Percentiles rank a stretch among this genome's conserved stretches.
These are phyloP conservation scores for Neopipo cinnamomea DNA, from an alignment of 2,113 vertebrate genomes.

Conservation along the genomic window DNA sequence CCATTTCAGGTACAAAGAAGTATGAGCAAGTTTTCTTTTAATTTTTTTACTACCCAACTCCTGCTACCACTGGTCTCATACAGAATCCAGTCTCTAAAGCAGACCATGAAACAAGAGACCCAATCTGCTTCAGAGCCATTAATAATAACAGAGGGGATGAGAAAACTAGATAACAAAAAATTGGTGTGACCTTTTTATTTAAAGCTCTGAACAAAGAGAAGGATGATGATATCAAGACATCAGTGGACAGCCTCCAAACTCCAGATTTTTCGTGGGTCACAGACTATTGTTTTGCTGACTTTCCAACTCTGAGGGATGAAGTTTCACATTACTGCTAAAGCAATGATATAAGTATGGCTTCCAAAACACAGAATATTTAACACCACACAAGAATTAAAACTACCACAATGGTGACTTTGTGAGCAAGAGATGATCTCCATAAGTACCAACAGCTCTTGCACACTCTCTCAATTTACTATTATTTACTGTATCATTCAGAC, in stretches of 20 bases:
- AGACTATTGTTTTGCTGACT: neutral
- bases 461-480: neutral
- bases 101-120: neutral
- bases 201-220: conserved; percentile 23
- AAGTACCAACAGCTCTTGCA: neutral
- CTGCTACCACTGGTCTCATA: neutral
- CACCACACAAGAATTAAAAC: neutral
- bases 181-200: neutral
- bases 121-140: neutral
- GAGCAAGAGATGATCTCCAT: neutral
- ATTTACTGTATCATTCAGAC: neutral
- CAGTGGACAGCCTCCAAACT: neutral
- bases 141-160: neutral
- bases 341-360: neutral
- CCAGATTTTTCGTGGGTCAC: neutral
- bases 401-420: neutral
- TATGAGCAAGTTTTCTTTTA: neutral
- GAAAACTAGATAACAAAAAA: neutral
- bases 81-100: neutral
- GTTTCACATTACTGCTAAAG: neutral
- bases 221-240: neutral
- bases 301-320: neutral
- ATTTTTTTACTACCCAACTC: neutral
- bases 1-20: neutral
- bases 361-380: neutral